A percentile compares a stretch with the other conserved stretches of the same genome.
Evolutionary conservation across 1,140 invertebrate species (phyloP).

Genomic region (Apocrypta bakeri): DNA sequence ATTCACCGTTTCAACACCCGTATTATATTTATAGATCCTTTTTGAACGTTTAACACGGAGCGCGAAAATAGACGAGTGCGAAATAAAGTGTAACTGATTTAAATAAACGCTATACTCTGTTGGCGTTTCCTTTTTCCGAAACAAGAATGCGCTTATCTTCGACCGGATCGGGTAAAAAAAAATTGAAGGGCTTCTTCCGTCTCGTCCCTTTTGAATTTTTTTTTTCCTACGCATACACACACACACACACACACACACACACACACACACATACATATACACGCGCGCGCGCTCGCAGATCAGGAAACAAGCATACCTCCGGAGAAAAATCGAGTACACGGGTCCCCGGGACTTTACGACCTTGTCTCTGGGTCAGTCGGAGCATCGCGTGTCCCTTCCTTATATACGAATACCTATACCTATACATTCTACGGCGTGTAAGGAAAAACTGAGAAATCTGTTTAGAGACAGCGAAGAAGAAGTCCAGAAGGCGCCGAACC

Average conservation of each 20-base stretch:
- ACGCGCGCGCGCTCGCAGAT: too few relatives aligned
- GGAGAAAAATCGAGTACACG: not conserved
- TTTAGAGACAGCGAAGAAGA: slow-evolving; percentile 16
- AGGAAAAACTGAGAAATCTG: not conserved
- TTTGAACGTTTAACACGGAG: not conserved
- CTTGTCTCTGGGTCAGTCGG: not conserved
- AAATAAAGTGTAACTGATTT: not conserved
- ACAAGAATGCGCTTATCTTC: not conserved
- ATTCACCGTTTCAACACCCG: not conserved
- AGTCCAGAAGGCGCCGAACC: slow-evolving; percentile 33
- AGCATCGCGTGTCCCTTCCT: not conserved
- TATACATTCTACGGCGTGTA: not conserved
- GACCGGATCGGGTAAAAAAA: too few relatives aligned
- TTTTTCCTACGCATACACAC: not conserved
- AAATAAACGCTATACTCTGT: not conserved
- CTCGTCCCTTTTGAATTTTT: not conserved
- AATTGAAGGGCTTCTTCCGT: too few relatives aligned
- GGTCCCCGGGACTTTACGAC: not conserved
- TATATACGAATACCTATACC: not conserved
- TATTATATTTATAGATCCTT: not conserved
- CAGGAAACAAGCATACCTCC: not conserved
- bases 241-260: too few relatives aligned
- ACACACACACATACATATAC: too few relatives aligned
- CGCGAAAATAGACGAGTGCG: not conserved
- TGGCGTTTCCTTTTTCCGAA: not conserved